phyloP scores from a whole-genome alignment of 2,797 vertebrate genomes.

The Betta splendens region DNA sequence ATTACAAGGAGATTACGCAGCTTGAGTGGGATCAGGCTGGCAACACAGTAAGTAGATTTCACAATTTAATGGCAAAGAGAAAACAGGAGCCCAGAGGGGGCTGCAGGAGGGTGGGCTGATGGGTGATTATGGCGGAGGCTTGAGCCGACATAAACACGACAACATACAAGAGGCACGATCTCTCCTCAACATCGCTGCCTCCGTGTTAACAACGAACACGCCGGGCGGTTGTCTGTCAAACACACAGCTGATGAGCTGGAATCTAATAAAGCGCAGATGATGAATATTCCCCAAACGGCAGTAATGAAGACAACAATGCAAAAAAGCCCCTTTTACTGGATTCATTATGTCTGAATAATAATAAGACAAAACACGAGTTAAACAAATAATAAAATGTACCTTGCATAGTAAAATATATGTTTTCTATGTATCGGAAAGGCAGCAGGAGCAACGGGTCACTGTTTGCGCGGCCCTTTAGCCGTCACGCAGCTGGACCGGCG shows the following conservation, averaged over 20 bases:
- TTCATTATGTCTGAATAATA: constrained; percentile 44
- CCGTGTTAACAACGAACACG: constrained; percentile 65
- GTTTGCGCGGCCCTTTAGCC: constrained; percentile 66
- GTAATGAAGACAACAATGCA: constrained; percentile 59
- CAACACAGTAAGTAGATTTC: constrained; percentile 86
- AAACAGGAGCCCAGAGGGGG: constrained; percentile 76
- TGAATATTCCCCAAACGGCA: constrained; percentile 68
- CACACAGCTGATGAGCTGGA: constrained; percentile 59
- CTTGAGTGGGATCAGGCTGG: constrained; percentile 82
- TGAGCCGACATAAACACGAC: constrained; percentile 77
- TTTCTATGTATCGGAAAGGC: constrained; percentile 34
- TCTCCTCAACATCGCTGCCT: constrained; percentile 64
- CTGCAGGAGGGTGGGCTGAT: constrained; percentile 50
- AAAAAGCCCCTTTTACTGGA: constrained; percentile 55
- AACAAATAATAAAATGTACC: constrained; percentile 1
- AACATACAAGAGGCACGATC: constrained; percentile 74
- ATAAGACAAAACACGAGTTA: constrained; percentile 2
- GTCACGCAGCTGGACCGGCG: constrained; percentile 65
- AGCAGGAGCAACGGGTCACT: constrained; percentile 57
- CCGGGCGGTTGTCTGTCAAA: constrained; percentile 67
- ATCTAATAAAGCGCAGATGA: constrained; percentile 70
- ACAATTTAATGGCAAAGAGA: constrained; percentile 85
- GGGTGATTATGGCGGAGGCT: constrained; percentile 58
- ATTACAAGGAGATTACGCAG: constrained; percentile 87
- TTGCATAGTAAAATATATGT: too few species aligned